These are phyloP conservation scores for Gymnothorax reevesii DNA, from an alignment of 2,797 vertebrate species.

Conservation along the genomic window DNA sequence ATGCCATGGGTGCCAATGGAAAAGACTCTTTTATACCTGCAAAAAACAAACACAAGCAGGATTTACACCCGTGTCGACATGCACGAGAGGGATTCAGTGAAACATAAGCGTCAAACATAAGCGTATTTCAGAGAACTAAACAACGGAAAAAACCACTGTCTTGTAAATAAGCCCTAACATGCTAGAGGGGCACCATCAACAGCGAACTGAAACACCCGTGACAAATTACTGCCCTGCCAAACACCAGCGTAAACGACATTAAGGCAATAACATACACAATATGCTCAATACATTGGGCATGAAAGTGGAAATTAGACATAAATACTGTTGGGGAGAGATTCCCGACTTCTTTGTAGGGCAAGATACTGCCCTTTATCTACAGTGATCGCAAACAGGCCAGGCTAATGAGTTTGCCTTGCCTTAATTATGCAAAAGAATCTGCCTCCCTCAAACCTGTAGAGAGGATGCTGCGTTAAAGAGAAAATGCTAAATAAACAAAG, in stretches of 20 bases:
- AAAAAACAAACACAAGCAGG: slow-evolving; percentile 32
- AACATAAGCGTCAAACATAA: too few relatives aligned
- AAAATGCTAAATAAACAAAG: not conserved
- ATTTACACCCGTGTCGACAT: not conserved
- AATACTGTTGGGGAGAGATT: not conserved
- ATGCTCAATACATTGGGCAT: not conserved
- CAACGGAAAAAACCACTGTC: not conserved
- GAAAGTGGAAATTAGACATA: not conserved
- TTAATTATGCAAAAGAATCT: not conserved
- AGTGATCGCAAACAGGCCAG: not conserved
- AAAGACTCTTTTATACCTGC: slow-evolving; percentile 96
- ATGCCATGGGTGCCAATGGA: slow-evolving; percentile 95
- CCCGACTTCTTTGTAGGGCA: not conserved
- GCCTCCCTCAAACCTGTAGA: not conserved
- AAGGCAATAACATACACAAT: not conserved
- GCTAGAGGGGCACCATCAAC: not conserved
- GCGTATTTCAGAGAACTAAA: too few relatives aligned
- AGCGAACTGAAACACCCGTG: not conserved
- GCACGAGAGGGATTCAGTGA: too few relatives aligned
- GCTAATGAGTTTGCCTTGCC: not conserved
- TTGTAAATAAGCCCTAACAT: not conserved
- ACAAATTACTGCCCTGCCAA: not conserved
- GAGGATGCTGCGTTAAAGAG: not conserved
- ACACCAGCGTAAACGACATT: not conserved
- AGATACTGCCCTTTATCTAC: not conserved